Evolutionary conservation across 2,888 invertebrate species (phyloP).

Genomic region (Himalopsyche japonica): DNA sequence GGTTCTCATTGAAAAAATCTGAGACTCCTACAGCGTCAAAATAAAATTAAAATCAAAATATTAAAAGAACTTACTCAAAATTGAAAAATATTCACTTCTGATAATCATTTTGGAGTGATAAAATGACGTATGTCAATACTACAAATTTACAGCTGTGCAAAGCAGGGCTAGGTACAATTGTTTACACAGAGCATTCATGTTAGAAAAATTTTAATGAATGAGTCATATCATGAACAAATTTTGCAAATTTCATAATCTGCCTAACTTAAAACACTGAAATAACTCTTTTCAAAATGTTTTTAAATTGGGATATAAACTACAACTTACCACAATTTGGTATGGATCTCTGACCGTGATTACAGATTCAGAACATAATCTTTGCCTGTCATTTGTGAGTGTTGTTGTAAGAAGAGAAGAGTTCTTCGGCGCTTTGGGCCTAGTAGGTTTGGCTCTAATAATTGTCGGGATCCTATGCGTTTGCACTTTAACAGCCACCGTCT

Average conservation of each 20-base stretch:
- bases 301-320: too few species aligned
- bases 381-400: constrained; percentile 48
- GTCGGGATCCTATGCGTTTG: constrained; percentile 66
- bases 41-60: too few species aligned
- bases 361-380: not conserved
- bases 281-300: too few species aligned
- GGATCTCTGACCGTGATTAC: constrained; percentile 12
- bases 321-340: constrained; percentile 11
- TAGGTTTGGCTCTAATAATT: constrained; percentile 72
- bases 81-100: not conserved
- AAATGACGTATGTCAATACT: too few species aligned
- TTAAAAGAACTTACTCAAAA: not conserved
- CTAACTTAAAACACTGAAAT: too few species aligned
- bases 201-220: not conserved
- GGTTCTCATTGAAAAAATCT: not conserved
- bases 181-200: not conserved
- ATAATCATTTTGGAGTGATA: not conserved
- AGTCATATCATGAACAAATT: too few species aligned
- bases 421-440: constrained; percentile 61
- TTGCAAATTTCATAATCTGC: too few species aligned
- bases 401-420: constrained; percentile 62
- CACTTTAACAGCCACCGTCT: constrained; percentile 52
- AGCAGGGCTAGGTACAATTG: not conserved
- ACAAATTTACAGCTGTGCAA: not conserved
- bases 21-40: too few species aligned